A percentile compares a stretch with the other conserved stretches of the same genome.
Conservation (phyloP, 2,113 vertebrate species). For the Cottus gobio region DNA sequence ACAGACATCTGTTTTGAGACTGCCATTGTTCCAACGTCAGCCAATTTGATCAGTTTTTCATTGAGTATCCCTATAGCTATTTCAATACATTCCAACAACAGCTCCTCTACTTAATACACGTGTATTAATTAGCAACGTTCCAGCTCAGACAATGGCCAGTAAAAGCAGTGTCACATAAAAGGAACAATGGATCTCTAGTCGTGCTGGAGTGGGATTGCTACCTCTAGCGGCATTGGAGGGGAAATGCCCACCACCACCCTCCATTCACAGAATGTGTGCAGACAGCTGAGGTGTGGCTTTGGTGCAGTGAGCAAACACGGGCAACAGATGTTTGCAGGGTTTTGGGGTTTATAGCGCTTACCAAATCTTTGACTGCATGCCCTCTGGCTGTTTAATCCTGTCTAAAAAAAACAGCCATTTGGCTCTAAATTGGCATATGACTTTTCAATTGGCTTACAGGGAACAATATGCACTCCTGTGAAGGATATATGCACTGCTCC, state of each 20-base stretch:
- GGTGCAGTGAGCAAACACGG: conserved; percentile 49
- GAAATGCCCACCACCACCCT: conserved; percentile 20
- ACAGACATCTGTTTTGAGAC: conserved; percentile 45
- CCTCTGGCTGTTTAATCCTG: conserved; percentile 31
- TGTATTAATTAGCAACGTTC: neutral
- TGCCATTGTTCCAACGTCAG: conserved; percentile 65
- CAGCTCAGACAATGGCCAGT: conserved; percentile 7
- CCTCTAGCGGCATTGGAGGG: conserved; percentile 60
- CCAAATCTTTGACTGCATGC: conserved; percentile 39
- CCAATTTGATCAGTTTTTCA: conserved; percentile 34
- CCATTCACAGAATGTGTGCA: conserved; percentile 31
- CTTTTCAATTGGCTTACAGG: conserved; percentile 11
- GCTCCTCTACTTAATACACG: neutral
- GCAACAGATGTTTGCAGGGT: conserved; percentile 47
- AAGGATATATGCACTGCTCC: neutral
- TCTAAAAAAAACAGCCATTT: conserved; percentile 8
- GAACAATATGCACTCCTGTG: neutral
- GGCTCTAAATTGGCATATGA: neutral
- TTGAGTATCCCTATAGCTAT: neutral
- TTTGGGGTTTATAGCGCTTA: conserved; percentile 37
- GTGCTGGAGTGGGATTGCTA: conserved; percentile 39
- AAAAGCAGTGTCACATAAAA: conserved; percentile 19
- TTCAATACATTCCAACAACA: neutral
- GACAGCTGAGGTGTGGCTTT: conserved; percentile 52
- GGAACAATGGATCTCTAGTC: conserved; percentile 32